Base-by-base conservation (phyloP, 1,140 invertebrate genomes). In the Sinella curviseta region DNA sequence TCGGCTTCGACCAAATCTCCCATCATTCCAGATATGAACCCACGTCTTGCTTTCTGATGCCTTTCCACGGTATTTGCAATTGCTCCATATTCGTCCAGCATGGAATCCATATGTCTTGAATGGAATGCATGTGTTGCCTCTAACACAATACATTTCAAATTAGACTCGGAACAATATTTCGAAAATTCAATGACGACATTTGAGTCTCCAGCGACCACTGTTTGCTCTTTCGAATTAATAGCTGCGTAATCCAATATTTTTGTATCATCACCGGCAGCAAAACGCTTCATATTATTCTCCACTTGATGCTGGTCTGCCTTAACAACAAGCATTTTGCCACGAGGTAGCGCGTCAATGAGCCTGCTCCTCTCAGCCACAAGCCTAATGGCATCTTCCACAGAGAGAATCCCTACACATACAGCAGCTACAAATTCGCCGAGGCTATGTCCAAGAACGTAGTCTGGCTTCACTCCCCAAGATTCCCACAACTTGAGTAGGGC, bases 251-350 rank as follows among this genome's bases (percentile, higher is more conserved):
- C 65, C 30, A 70, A 31, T 2, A 70, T 14, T 8, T 31, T 70
- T 2, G 30, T 33, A 4, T 2, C 4, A 14, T 33, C n/a, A 31
- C 24, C 30, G 24, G 4, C 8, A 16, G 65, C 3, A 70, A 70
- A 70, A 4, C 31, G 4, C 12, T 14, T 31, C 65, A 70, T 70
- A 16, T 8, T 3, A 8, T 8, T 31, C 3, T 31, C 28, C 8
- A 70, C 65, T 14, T 31, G 3, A 8, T 3, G 31, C 26, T 31
- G 2, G 31, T 33, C 65, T 12, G 28, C 65, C n/a, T 70, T 70
- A 8, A 70, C n/a, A 3, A 33, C 65, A 70, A 70, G 65, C 65
- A 70, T 70, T 70, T 70, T 70, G 4, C 65, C 65, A 31, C 28
- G 65, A 14, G 26, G 65, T 12, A 70, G 65, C 24, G 4, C 1